Base-by-base conservation (phyloP, 2,113 vertebrate genomes). In the Pionites leucogaster region DNA sequence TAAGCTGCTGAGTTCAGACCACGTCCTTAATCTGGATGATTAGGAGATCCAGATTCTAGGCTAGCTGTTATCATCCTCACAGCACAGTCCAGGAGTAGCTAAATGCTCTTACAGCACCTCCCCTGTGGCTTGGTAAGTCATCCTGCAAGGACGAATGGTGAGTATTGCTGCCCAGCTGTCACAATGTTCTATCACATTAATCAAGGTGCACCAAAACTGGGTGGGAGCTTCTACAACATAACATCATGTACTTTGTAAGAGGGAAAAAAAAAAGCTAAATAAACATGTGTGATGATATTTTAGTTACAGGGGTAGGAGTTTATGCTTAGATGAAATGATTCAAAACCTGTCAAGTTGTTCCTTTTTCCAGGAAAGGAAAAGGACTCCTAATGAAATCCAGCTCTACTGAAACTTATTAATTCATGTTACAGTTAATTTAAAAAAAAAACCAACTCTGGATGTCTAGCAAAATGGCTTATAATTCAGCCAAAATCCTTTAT, bases 401-500 rank as follows among this genome's bases (percentile, higher is more conserved):
- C 11, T 44, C 17, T 1, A 4, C 3, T 47, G 23, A 64, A 82
- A 59, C 62, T 87, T 79, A 93, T 5, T 82, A n/a, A 53, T 68
- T 79, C 52, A 55, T 11, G 9, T 75, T 75, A 68, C 28, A 53
- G 10, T 28, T 59, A 13, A 52, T 59, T 59, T 29, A 47, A 93
- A 77, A 76, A 20, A 57, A n/a, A 2, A 0, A n/a, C n/a, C 33
- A 64, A 50, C 42, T 75, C 28, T 35, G 69, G 27, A 22, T 55
- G 68, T 5, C 13, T 64, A 76, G 42, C 9, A 84, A 55, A 91
- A 85, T 27, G 27, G 22, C 47, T 77, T 65, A 27, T 27, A 92
- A 55, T 47, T 86, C 33, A 77, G 31, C n/a, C 15, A 85, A 90
- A 89, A 90, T 39, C n/a, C 67, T 86, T 80, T 33, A 65, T 60